A percentile compares a stretch with the other conserved stretches of the same genome.
Conservation (phyloP, 92 coral and sea anemone genomes). For the Anthopleura xanthogrammica region DNA sequence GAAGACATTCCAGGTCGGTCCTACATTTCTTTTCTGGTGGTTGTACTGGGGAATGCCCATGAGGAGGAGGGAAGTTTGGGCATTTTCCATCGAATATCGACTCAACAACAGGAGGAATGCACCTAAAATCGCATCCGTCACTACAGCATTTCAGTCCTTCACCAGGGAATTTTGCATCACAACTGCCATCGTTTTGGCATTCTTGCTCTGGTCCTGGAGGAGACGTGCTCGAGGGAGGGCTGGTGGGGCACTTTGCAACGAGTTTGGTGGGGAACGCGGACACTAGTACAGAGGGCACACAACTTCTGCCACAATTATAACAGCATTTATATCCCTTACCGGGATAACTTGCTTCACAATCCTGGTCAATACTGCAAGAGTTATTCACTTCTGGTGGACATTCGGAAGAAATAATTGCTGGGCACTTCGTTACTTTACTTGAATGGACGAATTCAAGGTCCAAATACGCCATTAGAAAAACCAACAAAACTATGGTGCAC, state of each 20-base stretch:
- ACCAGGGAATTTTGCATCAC: background rate
- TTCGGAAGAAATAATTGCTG: background rate
- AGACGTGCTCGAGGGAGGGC: background rate
- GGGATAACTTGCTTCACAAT: background rate
- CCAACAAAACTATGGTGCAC: background rate
- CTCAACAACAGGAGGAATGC: no score
- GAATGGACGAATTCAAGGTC: background rate
- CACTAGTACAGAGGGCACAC: background rate
- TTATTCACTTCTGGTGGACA: background rate
- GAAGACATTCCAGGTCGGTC: no score
- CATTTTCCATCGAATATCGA: no score
- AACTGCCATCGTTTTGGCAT: background rate
- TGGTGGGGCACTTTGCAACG: background rate
- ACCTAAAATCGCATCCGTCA: no score
- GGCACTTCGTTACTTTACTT: background rate
- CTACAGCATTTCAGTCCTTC: background rate
- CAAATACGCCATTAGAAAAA: background rate
- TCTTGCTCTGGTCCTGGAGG: background rate
- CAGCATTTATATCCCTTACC: background rate
- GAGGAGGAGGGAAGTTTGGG: no score
- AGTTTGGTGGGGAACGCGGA: background rate
- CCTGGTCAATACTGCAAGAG: background rate
- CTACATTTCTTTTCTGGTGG: no score
- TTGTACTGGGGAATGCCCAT: no score
- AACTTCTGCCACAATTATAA: background rate